Evolutionary conservation across 2,797 vertebrate species (phyloP), one percentile per base, ranked within the genome.

Genomic region (Prunella strophiata): DNA sequence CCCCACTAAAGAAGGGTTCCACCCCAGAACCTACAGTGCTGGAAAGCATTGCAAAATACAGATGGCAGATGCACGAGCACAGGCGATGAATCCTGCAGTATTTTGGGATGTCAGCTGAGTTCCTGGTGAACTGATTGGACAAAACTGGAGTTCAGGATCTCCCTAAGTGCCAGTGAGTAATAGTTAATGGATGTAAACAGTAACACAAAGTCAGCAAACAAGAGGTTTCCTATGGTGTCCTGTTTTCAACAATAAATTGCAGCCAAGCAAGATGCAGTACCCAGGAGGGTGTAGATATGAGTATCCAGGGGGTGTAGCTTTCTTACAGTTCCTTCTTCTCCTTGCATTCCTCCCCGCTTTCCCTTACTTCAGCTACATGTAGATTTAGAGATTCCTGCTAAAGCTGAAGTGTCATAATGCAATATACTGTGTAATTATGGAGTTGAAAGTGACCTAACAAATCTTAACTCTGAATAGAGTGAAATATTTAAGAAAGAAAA

Each of bases 291-390:
- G 66, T 29, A 45, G 32, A 0, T 61, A 22, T 22, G 27, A 62
- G n/a, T 34, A 38, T 4, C 8, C 9, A 29, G 38, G 23, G 57
- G 16, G 15, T 29, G 29, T 17, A 47, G 20, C n/a, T 93, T 81
- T 67, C 38, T 75, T 57, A n/a, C 1, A 1, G 21, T 40, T 81
- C 34, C 54, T 45, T 54, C 45, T 70, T 63, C n/a, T 89, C 34
- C 7, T 75, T 89, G 62, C 29, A n/a, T 77, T 40, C 29, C n/a
- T 61, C 22, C 10, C 4, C 0, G 0, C 12, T 68, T 65, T 72
- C 11, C 18, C 20, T 59, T 66, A 54, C 21, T n/a, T 83, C 22
- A 43, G 9, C 25, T 62, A 20, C 0, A 0, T 32, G 25, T 20
- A 40, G 22, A 66, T 73, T 79, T 65, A 87, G 42, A 81, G 36